A percentile compares a stretch with the other conserved stretches of the same genome.
phyloP scores from a whole-genome alignment of 1,140 invertebrate species.

The Protaetia brevitarsis region DNA sequence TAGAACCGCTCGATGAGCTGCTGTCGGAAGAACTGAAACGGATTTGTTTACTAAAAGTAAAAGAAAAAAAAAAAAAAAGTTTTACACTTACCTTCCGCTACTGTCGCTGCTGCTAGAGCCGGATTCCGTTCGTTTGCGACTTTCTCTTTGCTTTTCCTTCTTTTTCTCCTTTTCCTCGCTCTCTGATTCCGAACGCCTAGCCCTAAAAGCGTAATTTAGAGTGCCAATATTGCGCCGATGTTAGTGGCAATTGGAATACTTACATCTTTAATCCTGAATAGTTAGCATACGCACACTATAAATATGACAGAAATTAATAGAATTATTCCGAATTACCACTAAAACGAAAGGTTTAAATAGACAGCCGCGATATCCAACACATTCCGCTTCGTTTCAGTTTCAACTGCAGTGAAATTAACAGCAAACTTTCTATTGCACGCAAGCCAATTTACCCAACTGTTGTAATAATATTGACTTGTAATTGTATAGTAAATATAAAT shows the following conservation, averaged over 20 bases:
- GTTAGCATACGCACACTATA: background rate
- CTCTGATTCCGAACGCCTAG: conserved; percentile 41
- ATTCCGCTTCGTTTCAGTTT: background rate
- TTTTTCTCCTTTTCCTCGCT: conserved; percentile 67
- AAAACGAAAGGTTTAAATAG: background rate
- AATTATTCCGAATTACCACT: background rate
- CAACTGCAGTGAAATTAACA: background rate
- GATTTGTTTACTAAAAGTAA: no score
- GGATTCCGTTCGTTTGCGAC: conserved; percentile 64
- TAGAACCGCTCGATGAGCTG: conserved; percentile 61
- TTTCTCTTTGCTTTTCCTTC: conserved; percentile 59
- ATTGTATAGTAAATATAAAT: no score
- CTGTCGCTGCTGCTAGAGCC: conserved; percentile 73
- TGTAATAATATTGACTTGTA: no score
- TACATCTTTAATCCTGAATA: background rate
- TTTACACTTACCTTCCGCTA: conserved; percentile 62
- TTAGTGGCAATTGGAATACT: background rate
- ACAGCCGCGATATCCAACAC: no score
- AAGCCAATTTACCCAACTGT: no score
- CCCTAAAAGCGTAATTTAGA: conserved; percentile 33
- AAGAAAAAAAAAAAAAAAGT: no score
- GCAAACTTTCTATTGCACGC: no score
- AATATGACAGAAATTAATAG: background rate
- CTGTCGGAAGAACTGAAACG: conserved; percentile 71
- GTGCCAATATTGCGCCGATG: no score